Percentiles rank a stretch among this genome's conserved stretches.
phyloP scores from a whole-genome alignment of 2,888 invertebrate genomes.

The Hylaea fasciaria region DNA sequence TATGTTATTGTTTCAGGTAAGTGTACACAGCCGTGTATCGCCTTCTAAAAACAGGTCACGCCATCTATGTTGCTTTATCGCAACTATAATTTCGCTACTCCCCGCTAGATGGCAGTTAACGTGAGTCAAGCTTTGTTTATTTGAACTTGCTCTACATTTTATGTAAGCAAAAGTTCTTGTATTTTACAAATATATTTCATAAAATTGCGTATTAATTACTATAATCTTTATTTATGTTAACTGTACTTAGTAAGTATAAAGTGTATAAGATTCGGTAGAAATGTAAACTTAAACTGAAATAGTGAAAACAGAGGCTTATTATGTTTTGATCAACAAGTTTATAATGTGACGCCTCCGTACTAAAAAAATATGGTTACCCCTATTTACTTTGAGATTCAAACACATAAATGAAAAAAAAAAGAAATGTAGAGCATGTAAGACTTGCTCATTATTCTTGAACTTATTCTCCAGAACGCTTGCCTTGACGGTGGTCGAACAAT shows the following conservation, averaged over 20 bases:
- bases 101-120: constrained; percentile 57
- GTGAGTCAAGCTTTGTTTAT: neutral
- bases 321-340: too few relatives aligned
- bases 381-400: neutral
- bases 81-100: constrained; percentile 58
- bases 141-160: neutral
- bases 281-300: too few relatives aligned
- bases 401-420: neutral
- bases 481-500: constrained; percentile 64
- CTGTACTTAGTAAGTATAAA: neutral
- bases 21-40: constrained; percentile 54
- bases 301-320: too few relatives aligned
- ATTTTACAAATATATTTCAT: too few relatives aligned
- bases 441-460: constrained; percentile 1
- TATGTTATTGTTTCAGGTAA: constrained; percentile 85
- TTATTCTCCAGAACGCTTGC: constrained; percentile 7
- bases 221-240: too few relatives aligned
- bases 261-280: too few relatives aligned
- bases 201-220: too few relatives aligned
- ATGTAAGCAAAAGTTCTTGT: too few relatives aligned
- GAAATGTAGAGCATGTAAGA: constrained; percentile 5
- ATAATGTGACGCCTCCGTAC: too few relatives aligned
- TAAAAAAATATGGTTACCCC: neutral
- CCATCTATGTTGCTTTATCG: constrained; percentile 52
- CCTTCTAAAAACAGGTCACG: constrained; percentile 40